Evolutionary conservation across 2,797 vertebrate genomes (phyloP).

Genomic region (Tinamus major): DNA sequence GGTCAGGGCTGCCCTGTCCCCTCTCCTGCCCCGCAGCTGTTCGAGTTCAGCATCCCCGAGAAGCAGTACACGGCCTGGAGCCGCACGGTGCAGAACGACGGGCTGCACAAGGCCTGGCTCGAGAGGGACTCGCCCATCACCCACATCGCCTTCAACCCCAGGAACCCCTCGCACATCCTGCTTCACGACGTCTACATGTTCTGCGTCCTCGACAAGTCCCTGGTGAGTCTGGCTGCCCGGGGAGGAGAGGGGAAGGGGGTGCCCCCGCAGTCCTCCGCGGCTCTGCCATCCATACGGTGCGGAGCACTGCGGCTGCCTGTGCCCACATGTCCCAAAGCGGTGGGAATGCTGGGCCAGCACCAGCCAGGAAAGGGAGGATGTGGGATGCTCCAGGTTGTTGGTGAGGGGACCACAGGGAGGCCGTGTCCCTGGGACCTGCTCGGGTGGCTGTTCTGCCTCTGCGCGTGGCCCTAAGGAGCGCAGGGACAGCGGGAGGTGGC

Average conservation of each 20-base stretch:
- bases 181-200: slow-evolving; percentile 92
- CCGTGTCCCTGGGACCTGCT: accelerated
- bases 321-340: too few species aligned
- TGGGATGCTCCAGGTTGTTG: neutral
- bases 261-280: neutral
- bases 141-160: slow-evolving; percentile 86
- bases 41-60: slow-evolving; percentile 88
- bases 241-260: too few species aligned
- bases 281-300: too few species aligned
- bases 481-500: too few species aligned
- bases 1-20: accelerated
- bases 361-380: neutral
- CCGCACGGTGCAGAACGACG: slow-evolving; percentile 84
- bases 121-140: slow-evolving; percentile 89
- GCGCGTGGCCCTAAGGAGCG: accelerated
- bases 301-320: too few species aligned
- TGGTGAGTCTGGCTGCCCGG: slow-evolving; percentile 81
- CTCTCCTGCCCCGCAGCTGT: slow-evolving; percentile 78
- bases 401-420: too few species aligned
- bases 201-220: slow-evolving; percentile 91
- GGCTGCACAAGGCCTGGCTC: slow-evolving; percentile 88
- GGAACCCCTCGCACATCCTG: slow-evolving; percentile 84
- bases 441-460: accelerated
- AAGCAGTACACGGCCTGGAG: slow-evolving; percentile 93
- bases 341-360: too few species aligned